These are phyloP conservation scores for Himantopus leucocephalus DNA, from an alignment of 2,113 vertebrate genomes.

Conservation along the genomic window DNA sequence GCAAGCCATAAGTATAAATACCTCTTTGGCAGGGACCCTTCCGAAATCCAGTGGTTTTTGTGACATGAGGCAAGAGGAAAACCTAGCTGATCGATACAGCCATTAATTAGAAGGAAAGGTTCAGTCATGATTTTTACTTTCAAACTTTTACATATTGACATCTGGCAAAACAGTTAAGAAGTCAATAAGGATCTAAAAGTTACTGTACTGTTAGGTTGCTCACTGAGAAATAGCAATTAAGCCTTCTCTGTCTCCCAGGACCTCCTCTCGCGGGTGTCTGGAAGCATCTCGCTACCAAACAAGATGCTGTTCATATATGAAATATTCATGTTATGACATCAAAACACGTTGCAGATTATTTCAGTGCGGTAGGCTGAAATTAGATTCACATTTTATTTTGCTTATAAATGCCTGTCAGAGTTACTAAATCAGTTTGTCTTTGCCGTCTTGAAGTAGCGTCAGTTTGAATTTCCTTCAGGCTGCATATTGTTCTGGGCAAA, in stretches of 20 bases:
- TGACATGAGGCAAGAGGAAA: not conserved
- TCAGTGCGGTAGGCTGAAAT: slow-evolving; percentile 32
- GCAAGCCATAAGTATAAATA: not conserved
- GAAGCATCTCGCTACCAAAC: not conserved
- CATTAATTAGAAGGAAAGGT: slow-evolving; percentile 39
- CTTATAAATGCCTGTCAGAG: slow-evolving; percentile 61
- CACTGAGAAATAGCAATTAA: not conserved
- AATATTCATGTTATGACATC: slow-evolving; percentile 60
- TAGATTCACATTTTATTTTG: slow-evolving; percentile 60
- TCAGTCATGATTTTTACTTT: not conserved
- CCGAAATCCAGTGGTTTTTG: not conserved
- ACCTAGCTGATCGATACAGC: not conserved
- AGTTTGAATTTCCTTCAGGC: slow-evolving; percentile 38
- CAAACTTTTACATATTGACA: slow-evolving; percentile 7
- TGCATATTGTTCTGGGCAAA: slow-evolving; percentile 30
- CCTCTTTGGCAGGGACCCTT: not conserved
- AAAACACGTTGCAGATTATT: slow-evolving; percentile 25
- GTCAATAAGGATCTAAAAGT: slow-evolving; percentile 7
- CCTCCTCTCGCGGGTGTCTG: not conserved
- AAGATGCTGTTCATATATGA: slow-evolving; percentile 41
- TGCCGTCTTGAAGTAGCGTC: slow-evolving; percentile 11
- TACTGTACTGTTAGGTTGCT: not conserved
- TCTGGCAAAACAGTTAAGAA: slow-evolving; percentile 18
- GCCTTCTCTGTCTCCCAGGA: not conserved
- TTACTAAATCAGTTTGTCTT: slow-evolving; percentile 56